A percentile compares a stretch with the other conserved stretches of the same genome.
Evolutionary conservation across 53 echinoderm and acorn worm species (phyloP).

Genomic region (Luidia sarsii): DNA sequence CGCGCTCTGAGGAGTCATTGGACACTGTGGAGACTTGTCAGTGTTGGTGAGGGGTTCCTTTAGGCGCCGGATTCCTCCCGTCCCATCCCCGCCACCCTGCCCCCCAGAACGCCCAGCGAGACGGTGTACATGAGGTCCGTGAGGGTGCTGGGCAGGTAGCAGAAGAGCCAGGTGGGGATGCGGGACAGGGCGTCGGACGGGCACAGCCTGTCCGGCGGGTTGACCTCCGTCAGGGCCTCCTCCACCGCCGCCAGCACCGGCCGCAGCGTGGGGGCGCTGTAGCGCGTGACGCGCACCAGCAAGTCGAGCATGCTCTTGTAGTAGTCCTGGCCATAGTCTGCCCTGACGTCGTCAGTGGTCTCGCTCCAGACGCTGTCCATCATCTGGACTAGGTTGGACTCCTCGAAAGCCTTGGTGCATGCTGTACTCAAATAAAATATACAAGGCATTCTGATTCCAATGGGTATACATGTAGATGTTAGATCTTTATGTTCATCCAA

Average conservation of each 20-base stretch:
- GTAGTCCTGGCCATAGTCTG: slow-evolving; percentile 68
- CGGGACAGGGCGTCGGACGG: slow-evolving; percentile 50
- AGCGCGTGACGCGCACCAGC: background rate
- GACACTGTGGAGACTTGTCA: no score
- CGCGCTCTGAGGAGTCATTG: no score
- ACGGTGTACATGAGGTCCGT: slow-evolving; percentile 59
- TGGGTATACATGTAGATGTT: no score
- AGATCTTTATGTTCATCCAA: no score
- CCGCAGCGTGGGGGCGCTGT: slow-evolving; percentile 1
- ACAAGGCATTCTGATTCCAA: no score
- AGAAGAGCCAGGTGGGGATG: slow-evolving; percentile 29
- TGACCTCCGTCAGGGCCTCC: slow-evolving; percentile 53
- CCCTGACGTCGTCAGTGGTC: slow-evolving; percentile 40
- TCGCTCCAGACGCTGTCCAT: slow-evolving; percentile 45
- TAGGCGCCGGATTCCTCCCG: background rate
- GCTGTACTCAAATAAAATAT: no score
- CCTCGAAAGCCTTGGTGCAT: slow-evolving; percentile 46
- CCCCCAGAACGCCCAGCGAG: background rate
- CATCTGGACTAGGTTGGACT: slow-evolving; percentile 18
- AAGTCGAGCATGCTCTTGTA: slow-evolving; percentile 11
- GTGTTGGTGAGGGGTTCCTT: background rate
- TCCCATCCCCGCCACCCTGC: slow-evolving; percentile 2
- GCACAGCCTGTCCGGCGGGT: slow-evolving; percentile 61
- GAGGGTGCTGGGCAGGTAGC: slow-evolving; percentile 46
- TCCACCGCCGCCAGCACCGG: slow-evolving; percentile 50